Conservation (phyloP, 2,113 vertebrate genomes). For the Holacanthus passer region DNA sequence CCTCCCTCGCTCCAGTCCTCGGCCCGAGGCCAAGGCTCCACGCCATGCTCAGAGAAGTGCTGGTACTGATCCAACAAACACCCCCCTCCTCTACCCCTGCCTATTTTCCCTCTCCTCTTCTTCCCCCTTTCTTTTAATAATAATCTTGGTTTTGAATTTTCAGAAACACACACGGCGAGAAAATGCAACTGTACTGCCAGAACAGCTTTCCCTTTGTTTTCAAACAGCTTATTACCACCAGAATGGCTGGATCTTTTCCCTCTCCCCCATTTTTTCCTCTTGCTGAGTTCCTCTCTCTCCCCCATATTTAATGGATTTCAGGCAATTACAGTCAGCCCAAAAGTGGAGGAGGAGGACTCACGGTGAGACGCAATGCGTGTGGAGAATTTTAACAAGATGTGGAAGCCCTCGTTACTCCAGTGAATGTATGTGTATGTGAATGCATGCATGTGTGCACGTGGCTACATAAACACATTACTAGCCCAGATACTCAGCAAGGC, state of each 20-base stretch:
- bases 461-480: constrained; percentile 48
- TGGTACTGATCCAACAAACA: constrained; percentile 75
- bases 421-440: constrained; percentile 23
- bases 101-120: not conserved
- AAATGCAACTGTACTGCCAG: constrained; percentile 64
- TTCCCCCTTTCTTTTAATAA: constrained; percentile 66
- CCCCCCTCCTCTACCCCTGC: not conserved
- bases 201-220: constrained; percentile 78
- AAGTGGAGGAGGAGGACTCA: constrained; percentile 67
- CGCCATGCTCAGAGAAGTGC: constrained; percentile 68
- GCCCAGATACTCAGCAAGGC: constrained; percentile 27
- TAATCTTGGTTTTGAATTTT: constrained; percentile 76
- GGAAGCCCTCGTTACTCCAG: constrained; percentile 72
- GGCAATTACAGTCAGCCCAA: constrained; percentile 77
- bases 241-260: constrained; percentile 64
- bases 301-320: constrained; percentile 81
- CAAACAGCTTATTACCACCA: constrained; percentile 77
- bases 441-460: constrained; percentile 16
- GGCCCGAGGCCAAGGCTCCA: constrained; percentile 73
- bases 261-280: constrained; percentile 57
- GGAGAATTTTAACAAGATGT: constrained; percentile 83
- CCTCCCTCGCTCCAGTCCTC: constrained; percentile 52
- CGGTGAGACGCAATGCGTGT: constrained; percentile 54
- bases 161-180: constrained; percentile 64
- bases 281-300: constrained; percentile 44